phyloP scores from a whole-genome alignment of 2,888 invertebrate genomes.

The Leptura quadrifasciata region DNA sequence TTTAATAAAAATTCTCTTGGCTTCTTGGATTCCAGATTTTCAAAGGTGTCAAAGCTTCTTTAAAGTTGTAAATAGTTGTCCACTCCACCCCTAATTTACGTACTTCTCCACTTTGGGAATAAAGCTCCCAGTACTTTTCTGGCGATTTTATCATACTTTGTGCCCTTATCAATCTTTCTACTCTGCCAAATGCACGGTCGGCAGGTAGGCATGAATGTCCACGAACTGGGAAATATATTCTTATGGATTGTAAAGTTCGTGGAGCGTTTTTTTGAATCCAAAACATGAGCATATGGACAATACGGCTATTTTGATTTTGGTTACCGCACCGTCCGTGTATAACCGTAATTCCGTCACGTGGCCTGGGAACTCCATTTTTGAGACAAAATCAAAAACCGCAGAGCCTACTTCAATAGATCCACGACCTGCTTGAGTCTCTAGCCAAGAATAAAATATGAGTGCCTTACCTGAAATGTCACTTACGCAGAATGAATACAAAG shows the following conservation, averaged over 20 bases:
- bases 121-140: conserved; percentile 15
- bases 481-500: not conserved
- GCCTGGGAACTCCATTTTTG: not conserved
- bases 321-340: not conserved
- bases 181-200: conserved; percentile 17
- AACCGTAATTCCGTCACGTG: not conserved
- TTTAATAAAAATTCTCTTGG: conserved; percentile 18
- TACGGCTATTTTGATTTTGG: not conserved
- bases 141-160: conserved; percentile 27
- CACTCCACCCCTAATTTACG: conserved; percentile 11
- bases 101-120: conserved; percentile 20
- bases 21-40: not conserved
- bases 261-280: not conserved
- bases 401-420: not conserved
- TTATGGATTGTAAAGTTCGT: not conserved
- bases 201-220: too few species aligned
- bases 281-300: not conserved
- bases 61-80: not conserved
- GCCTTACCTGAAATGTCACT: not conserved
- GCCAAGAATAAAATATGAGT: not conserved
- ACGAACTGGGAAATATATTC: not conserved
- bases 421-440: not conserved
- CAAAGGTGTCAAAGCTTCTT: not conserved
- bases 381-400: not conserved
- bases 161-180: conserved; percentile 23